phyloP scores from a whole-genome alignment of 2,113 vertebrate species.

The Myxocyprinus asiaticus region DNA sequence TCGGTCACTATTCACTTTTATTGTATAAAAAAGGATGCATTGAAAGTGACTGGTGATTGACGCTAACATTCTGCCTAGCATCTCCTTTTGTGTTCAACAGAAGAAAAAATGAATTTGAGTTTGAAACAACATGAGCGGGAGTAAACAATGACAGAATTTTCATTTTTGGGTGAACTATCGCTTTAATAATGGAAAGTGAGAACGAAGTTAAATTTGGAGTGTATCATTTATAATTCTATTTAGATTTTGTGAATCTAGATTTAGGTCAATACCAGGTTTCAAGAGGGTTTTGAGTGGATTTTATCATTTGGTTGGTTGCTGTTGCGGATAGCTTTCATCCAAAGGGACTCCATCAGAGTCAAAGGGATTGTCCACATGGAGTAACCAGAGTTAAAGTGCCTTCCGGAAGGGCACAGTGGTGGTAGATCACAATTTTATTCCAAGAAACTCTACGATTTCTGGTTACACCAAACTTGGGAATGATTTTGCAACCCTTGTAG shows the following conservation, averaged over 20 bases:
- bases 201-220: not conserved
- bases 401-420: not conserved
- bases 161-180: not conserved
- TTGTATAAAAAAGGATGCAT: no score
- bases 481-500: not conserved
- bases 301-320: not conserved
- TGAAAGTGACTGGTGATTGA: no score
- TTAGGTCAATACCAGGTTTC: no score
- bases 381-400: slow-evolving; percentile 18
- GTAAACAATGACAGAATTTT: no score
- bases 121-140: no score
- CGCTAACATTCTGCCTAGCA: no score
- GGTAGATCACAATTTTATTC: not conserved
- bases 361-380: not conserved
- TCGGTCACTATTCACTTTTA: no score
- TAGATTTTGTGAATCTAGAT: not conserved
- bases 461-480: not conserved
- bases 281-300: not conserved
- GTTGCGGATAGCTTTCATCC: not conserved
- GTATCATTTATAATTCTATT: not conserved
- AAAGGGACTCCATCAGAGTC: not conserved
- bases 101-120: no score
- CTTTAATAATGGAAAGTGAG: not conserved
- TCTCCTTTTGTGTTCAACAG: no score
- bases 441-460: not conserved